These are phyloP conservation scores for Tauraco erythrolophus DNA, from an alignment of 2,113 vertebrate species.

Conservation along the genomic window DNA sequence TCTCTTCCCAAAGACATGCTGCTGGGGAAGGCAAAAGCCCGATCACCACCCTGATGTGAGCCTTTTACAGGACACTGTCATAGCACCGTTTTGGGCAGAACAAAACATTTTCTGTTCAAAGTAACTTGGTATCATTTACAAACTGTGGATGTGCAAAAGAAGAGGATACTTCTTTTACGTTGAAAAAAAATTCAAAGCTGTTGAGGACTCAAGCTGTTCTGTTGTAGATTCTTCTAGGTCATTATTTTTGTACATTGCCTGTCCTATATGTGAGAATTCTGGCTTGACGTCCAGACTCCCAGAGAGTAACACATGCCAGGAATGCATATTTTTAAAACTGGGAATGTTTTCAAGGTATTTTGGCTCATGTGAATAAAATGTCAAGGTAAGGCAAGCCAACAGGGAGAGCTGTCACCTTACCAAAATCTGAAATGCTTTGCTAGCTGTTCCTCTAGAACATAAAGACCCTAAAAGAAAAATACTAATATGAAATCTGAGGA, in stretches of 20 bases:
- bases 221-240: background rate
- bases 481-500: background rate
- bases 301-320: conserved; percentile 49
- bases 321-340: conserved; percentile 56
- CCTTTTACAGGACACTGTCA: background rate
- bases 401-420: conserved; percentile 30
- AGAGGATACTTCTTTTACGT: background rate
- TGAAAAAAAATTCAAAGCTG: background rate
- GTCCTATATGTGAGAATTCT: background rate
- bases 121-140: background rate
- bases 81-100: background rate
- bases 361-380: conserved; percentile 26
- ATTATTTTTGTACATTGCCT: background rate
- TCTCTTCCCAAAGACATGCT: background rate
- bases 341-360: conserved; percentile 60
- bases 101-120: background rate
- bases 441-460: background rate
- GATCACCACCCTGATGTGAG: background rate
- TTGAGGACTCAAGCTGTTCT: background rate
- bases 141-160: background rate
- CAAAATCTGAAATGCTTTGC: background rate
- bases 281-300: conserved; percentile 18
- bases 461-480: background rate
- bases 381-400: conserved; percentile 39
- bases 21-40: background rate